A percentile compares a stretch with the other conserved stretches of the same genome.
Evolutionary conservation across 2,797 vertebrate genomes (phyloP).

Genomic region (Oryzias dopingdopingensis): DNA sequence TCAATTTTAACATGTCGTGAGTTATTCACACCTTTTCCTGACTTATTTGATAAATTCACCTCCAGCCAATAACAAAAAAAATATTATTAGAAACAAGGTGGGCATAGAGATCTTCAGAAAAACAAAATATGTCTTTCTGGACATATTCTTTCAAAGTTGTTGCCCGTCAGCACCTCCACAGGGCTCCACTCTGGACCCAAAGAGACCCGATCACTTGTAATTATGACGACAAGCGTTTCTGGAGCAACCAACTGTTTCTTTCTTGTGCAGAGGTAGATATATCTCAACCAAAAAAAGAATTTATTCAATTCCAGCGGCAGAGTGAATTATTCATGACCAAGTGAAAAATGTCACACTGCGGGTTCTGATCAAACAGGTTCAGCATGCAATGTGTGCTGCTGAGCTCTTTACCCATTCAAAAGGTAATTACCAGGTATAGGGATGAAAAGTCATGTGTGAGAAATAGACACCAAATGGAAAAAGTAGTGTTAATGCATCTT

Average conservation of each 20-base stretch:
- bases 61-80: constrained; percentile 34
- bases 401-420: constrained; percentile 22
- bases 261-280: constrained; percentile 38
- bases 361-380: constrained; percentile 39
- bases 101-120: constrained; percentile 30
- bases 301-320: constrained; percentile 45
- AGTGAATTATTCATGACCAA: constrained; percentile 60
- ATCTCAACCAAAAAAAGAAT: constrained; percentile 35
- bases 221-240: constrained; percentile 61
- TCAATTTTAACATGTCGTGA: constrained; percentile 27
- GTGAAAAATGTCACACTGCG: constrained; percentile 51
- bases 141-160: constrained; percentile 45
- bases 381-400: constrained; percentile 24
- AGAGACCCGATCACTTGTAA: constrained; percentile 51
- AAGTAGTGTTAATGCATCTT: neutral
- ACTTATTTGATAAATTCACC: constrained; percentile 31
- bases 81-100: constrained; percentile 25
- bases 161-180: constrained; percentile 49
- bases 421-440: constrained; percentile 7
- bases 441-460: neutral
- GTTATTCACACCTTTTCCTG: constrained; percentile 28
- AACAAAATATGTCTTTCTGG: constrained; percentile 25
- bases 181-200: constrained; percentile 41
- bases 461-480: constrained; percentile 1
- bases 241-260: constrained; percentile 41